Conservation (phyloP, 64 coral and sea anemone species). For the Actinia tenebrosa region DNA sequence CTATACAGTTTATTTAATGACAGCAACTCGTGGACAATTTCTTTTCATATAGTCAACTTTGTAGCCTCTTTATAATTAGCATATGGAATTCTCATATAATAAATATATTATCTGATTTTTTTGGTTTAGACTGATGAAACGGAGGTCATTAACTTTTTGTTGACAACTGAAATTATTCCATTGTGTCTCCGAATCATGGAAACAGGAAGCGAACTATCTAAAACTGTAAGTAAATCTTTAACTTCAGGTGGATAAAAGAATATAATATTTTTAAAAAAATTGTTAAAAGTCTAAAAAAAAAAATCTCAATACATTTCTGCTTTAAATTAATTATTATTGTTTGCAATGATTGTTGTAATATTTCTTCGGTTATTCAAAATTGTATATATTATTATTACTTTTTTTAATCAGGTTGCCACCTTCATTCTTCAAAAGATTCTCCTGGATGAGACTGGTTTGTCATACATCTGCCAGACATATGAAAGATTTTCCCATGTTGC, state of each 20-base stretch:
- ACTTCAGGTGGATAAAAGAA: background rate
- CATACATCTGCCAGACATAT: constrained; percentile 98
- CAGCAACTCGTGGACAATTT: background rate
- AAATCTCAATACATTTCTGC: no score
- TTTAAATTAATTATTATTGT: background rate
- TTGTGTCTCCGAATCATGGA: constrained; percentile 97
- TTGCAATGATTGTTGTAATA: background rate
- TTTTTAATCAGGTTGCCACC: constrained; percentile 72
- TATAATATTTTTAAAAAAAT: no score
- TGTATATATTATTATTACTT: background rate
- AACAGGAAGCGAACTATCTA: constrained; percentile 97
- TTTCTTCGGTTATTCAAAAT: background rate
- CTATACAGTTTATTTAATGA: background rate
- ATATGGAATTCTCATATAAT: background rate
- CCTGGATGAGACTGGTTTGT: constrained; percentile 96
- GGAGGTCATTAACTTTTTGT: constrained; percentile 94
- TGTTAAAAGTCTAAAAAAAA: no score
- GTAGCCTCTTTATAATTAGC: background rate
- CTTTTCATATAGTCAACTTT: no score
- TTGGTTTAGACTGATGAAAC: constrained; percentile 88
- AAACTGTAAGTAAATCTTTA: constrained; percentile 72
- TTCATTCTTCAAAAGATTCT: constrained; percentile 99
- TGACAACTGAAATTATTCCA: constrained; percentile 99
- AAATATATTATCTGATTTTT: background rate
- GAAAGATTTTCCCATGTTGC: constrained; percentile 98